Conservation (phyloP, 2,888 invertebrate species). For the Eretmocerus hayati region DNA sequence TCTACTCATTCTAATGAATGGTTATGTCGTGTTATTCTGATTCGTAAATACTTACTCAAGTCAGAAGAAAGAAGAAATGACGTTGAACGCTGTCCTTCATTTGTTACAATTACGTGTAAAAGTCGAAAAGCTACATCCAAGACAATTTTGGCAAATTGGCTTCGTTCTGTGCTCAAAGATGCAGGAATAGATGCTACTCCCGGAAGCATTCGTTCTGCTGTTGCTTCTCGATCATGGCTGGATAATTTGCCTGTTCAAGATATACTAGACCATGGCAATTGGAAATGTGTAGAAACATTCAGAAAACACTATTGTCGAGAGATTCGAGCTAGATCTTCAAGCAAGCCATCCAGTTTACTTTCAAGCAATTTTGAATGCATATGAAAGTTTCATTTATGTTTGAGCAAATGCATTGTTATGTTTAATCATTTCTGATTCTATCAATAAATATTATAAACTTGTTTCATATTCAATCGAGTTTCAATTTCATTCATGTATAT, state of each 20-base stretch:
- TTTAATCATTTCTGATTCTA: too few relatives aligned
- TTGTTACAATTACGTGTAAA: slow-evolving; percentile 18
- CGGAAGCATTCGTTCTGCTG: too few relatives aligned
- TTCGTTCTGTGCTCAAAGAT: slow-evolving; percentile 21
- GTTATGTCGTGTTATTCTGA: slow-evolving; percentile 21
- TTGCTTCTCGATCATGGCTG: slow-evolving; percentile 24
- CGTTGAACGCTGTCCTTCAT: slow-evolving; percentile 9
- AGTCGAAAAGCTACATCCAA: slow-evolving; percentile 20
- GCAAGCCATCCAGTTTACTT: background rate
- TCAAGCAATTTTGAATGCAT: slow-evolving; percentile 1
- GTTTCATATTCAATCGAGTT: too few relatives aligned
- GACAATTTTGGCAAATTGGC: slow-evolving; percentile 22
- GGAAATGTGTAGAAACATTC: too few relatives aligned
- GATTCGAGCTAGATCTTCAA: background rate
- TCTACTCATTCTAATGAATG: slow-evolving; percentile 20
- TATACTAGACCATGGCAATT: slow-evolving; percentile 18
- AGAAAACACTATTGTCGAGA: slow-evolving; percentile 20
- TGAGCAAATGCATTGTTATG: too few relatives aligned
- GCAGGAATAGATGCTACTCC: too few relatives aligned
- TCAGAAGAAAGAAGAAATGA: slow-evolving; percentile 17
- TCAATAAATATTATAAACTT: too few relatives aligned
- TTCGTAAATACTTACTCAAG: slow-evolving; percentile 16
- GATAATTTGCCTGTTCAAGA: slow-evolving; percentile 21
- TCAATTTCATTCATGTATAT: too few relatives aligned
- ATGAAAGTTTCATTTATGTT: background rate